Base-by-base conservation (phyloP, 2,113 vertebrate species). In the Tringa solitaria region DNA sequence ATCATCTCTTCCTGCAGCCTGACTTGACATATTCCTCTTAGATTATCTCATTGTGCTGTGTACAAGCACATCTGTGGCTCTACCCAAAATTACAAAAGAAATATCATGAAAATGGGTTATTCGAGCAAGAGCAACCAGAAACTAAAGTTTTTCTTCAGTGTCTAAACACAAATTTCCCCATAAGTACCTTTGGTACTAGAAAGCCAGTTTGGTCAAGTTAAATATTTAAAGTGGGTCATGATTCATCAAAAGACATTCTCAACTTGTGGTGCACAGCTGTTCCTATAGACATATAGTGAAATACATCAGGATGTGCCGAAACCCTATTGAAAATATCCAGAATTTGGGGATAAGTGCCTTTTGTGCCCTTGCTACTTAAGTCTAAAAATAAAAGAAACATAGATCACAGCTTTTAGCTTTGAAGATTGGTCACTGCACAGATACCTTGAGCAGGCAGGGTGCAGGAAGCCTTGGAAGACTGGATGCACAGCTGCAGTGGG, bases 391-490 rank as follows among this genome's bases (percentile, higher is more conserved):
- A 43, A 4, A 0, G 48, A 63, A 93, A 69, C 0, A 2, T 2
- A 50, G 45, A 57, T 28, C 15, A 32, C 22, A 59, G 41, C 35
- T 92, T 79, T 86, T 43, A 59, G 43, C 63, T 95, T 77, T 77
- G 67, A 75, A 88, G 90, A 54, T 65, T 0, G 0, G 14, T 73
- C 0, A 0, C 67, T 83, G 37, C 37, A 12, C 24, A 39, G 86
- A 17, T 79, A 35, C 26, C 43, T 69, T 57, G 22, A 76, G 69
- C 46, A 84, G 69, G 41, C 53, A n/a, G 32, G 70, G 7, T 9
- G 21, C 0, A 13, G 63, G 51, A 87, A 80, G 32, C 57, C 63
- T 21, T 67, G 82, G 32, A 75, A 94, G 37, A 46, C 9, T 81
- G 39, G 51, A n/a, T 46, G 65, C 68, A 33, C 8, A 17, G 61